Evolutionary conservation across 1,140 invertebrate species (phyloP), one percentile per base, ranked within the genome.

Genomic region (Aphis craccivora): DNA sequence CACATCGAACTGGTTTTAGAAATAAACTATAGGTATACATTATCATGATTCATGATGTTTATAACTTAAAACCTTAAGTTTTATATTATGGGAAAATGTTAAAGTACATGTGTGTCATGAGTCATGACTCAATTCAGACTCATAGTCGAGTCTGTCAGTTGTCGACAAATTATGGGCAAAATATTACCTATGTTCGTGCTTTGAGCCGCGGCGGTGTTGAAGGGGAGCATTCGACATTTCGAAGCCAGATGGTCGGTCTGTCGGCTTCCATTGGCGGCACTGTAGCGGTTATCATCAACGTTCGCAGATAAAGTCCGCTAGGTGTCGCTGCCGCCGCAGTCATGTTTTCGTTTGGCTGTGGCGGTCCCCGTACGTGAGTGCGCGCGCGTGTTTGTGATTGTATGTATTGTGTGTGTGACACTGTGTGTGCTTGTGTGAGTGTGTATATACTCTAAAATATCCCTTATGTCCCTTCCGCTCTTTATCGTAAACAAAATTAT

Each of bases 401-500:
- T 89, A 48, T 87, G 9, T 45, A 14, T 37, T 20, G 9, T 25
- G 43, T 86, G 84, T 11, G 43, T 92, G 67, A n/a, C n/a, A n/a
- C n/a, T 53, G 35, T 53, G 14, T 40, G 35, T 37, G 48, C 18
- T 14, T 35, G 48, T 37, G 48, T 55, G 88, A 14, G 88, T 40
- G 88, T 86, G 91, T 84, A 81, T 92, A 40, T 81, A 48, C 37
- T 11, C 22, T 55, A 35, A 51, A 48, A 35, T 87, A 48, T 83
- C 91, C 91, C 91, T 92, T 92, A 92, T 92, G 91, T 92, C 91
- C 91, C 91, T 92, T 92, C 91, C 91, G 91, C 45, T 83, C 43
- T 92, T 92, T 40, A 92, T 92, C 91, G 91, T 92, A 92, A 92
- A 92, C 91, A 92, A 48, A 92, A 83, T 81, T 92, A 92, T 92